phyloP scores from a whole-genome alignment of 2,113 vertebrate genomes.

The Pachycephala philippinensis region DNA sequence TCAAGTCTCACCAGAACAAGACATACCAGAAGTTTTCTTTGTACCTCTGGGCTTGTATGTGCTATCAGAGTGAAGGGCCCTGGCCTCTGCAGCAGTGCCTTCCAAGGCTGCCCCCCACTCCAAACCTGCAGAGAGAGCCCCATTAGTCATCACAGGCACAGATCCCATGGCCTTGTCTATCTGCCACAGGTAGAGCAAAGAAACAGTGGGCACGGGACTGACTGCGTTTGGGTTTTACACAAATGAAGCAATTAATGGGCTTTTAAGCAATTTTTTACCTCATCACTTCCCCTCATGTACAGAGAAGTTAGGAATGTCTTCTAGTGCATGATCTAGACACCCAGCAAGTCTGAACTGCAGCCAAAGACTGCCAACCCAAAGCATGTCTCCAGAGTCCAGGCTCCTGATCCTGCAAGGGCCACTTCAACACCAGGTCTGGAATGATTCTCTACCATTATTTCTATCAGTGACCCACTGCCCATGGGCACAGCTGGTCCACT shows the following conservation, averaged over 20 bases:
- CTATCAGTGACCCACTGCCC: not conserved
- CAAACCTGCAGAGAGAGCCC: not conserved
- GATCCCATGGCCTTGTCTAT: not conserved
- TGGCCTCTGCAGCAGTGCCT: not conserved
- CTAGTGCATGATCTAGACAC: not conserved
- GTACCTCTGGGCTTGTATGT: not conserved
- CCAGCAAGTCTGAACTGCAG: not conserved
- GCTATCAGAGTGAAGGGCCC: not conserved
- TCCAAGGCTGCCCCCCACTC: not conserved
- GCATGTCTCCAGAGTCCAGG: not conserved
- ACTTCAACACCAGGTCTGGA: not conserved
- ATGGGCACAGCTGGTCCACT: not conserved
- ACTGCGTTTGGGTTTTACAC: accelerated
- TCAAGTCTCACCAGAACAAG: not conserved
- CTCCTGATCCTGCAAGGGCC: not conserved
- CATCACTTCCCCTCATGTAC: not conserved
- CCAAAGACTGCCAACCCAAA: not conserved
- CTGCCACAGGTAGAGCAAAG: not conserved
- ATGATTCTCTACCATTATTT: not conserved
- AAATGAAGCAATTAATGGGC: not conserved
- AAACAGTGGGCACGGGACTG: accelerated
- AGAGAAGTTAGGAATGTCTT: not conserved
- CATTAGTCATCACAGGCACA: not conserved
- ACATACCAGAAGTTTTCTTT: not conserved
- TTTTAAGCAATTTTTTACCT: not conserved